Conservation (phyloP, 2,888 invertebrate species). For the Melangyna quadrimaculata region DNA sequence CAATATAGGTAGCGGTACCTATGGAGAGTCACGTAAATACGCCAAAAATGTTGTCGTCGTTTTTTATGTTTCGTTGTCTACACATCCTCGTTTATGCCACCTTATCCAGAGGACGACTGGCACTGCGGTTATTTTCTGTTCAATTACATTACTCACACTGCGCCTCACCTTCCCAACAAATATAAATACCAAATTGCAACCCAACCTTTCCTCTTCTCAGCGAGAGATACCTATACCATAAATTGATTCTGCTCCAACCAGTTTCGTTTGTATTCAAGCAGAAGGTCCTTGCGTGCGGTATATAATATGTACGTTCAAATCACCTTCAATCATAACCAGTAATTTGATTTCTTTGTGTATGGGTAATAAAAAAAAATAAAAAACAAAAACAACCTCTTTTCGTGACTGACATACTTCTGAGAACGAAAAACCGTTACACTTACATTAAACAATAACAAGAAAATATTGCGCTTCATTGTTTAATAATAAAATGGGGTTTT, state of each 20-base stretch:
- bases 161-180: not conserved
- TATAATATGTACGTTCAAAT: constrained; percentile 25
- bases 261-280: not conserved
- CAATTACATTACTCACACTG: constrained; percentile 8
- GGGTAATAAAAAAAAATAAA: not conserved
- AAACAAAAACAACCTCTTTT: too few species aligned
- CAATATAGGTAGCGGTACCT: too few species aligned
- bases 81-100: constrained; percentile 3
- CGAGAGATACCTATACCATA: not conserved
- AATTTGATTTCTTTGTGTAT: constrained; percentile 30
- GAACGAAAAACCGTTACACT: constrained; percentile 6
- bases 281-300: constrained; percentile 40
- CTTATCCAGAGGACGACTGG: not conserved
- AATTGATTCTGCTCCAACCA: not conserved
- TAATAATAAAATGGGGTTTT: not conserved
- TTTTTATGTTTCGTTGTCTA: not conserved
- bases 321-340: constrained; percentile 47
- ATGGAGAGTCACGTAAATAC: constrained; percentile 66
- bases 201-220: not conserved
- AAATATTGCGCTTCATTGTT: constrained; percentile 19
- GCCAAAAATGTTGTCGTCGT: constrained; percentile 33
- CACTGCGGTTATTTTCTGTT: constrained; percentile 26
- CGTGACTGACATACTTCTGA: constrained; percentile 40
- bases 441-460: constrained; percentile 10
- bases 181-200: not conserved